Evolutionary conservation across 2,888 invertebrate genomes (phyloP).

Genomic region (Isoperla grammatica): DNA sequence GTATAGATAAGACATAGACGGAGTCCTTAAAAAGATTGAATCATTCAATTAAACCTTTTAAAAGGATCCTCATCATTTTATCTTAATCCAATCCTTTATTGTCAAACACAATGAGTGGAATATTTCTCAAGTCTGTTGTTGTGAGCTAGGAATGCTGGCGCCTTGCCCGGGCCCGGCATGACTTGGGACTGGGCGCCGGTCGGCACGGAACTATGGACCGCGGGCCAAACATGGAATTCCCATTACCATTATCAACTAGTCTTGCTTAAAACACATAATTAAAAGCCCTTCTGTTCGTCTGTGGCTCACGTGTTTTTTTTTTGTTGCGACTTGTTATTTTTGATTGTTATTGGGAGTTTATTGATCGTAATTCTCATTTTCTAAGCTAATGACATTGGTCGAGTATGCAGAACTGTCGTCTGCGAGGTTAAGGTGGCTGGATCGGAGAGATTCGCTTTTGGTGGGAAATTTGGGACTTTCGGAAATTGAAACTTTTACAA

Average conservation of each 20-base stretch:
- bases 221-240: constrained; percentile 21
- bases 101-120: constrained; percentile 4
- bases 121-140: background rate
- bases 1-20: too few relatives aligned
- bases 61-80: constrained; percentile 5
- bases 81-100: constrained; percentile 16
- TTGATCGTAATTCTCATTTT: constrained; percentile 1
- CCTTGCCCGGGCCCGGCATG: background rate
- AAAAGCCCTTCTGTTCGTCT: constrained; percentile 26
- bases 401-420: too few relatives aligned
- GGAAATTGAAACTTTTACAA: too few relatives aligned
- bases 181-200: background rate
- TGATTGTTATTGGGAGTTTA: constrained; percentile 13
- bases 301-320: constrained; percentile 17
- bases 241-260: constrained; percentile 24
- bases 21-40: constrained; percentile 3
- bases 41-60: constrained; percentile 16
- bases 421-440: too few relatives aligned
- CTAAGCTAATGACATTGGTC: too few relatives aligned
- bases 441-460: too few relatives aligned
- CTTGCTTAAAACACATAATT: constrained; percentile 19
- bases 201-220: background rate
- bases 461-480: too few relatives aligned
- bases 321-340: constrained; percentile 12
- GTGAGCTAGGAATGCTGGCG: background rate